These are phyloP conservation scores for Cerceris rybyensis DNA, from an alignment of 2,888 invertebrate species.

Conservation along the genomic window DNA sequence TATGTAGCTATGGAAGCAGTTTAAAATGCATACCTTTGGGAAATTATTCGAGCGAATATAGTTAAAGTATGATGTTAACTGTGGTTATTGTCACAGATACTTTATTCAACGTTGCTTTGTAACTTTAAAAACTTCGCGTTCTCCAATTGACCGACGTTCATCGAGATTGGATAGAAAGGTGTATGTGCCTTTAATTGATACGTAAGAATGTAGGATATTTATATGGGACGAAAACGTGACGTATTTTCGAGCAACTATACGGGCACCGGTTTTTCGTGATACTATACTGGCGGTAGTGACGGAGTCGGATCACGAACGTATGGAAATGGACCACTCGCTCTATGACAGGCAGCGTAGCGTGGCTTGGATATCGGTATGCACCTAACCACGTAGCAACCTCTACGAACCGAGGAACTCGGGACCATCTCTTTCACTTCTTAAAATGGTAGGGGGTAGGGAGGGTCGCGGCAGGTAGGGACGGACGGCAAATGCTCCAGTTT, in stretches of 20 bases:
- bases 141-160: background rate
- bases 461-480: conserved; percentile 61
- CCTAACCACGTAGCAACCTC: conserved; percentile 67
- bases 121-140: background rate
- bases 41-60: background rate
- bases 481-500: conserved; percentile 72
- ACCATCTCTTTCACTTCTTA: conserved; percentile 73
- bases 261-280: conserved; percentile 48
- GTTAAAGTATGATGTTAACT: background rate
- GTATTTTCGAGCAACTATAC: conserved; percentile 43
- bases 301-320: conserved; percentile 59
- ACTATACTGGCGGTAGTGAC: conserved; percentile 57
- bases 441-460: conserved; percentile 63
- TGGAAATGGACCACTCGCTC: conserved; percentile 69
- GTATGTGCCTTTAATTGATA: conserved; percentile 35
- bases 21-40: background rate
- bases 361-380: conserved; percentile 64
- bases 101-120: background rate
- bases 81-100: background rate
- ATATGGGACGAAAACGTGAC: conserved; percentile 45
- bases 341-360: conserved; percentile 64
- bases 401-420: conserved; percentile 66
- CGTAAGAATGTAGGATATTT: conserved; percentile 42
- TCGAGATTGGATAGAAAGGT: background rate
- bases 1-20: background rate